A percentile compares a stretch with the other conserved stretches of the same genome.
Evolutionary conservation across 2,888 invertebrate genomes (phyloP).

Genomic region (Anthophora plumipes): DNA sequence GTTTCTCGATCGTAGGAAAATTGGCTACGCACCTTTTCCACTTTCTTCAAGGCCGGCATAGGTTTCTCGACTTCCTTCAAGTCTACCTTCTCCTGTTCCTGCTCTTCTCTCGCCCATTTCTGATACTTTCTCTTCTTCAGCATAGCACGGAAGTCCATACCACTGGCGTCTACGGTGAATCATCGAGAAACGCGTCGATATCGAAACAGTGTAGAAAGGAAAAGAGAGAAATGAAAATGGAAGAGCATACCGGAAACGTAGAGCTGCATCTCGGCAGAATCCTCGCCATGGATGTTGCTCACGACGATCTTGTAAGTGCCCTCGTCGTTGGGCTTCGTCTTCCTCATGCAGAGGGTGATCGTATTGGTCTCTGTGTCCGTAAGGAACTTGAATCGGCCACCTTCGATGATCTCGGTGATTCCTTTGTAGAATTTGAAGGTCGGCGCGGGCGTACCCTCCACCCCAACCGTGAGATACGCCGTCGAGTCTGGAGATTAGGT

Average conservation of each 20-base stretch:
- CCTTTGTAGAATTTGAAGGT: slow-evolving; percentile 98
- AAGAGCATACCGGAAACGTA: slow-evolving; percentile 94
- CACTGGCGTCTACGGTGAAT: slow-evolving; percentile 91
- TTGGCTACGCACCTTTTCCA: slow-evolving; percentile 92
- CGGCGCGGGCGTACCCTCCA: slow-evolving; percentile 97
- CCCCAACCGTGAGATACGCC: slow-evolving; percentile 95
- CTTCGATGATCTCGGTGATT: slow-evolving; percentile 96
- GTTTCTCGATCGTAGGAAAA: background rate
- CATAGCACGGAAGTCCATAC: slow-evolving; percentile 99
- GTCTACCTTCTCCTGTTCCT: slow-evolving; percentile 96
- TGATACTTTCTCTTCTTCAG: slow-evolving; percentile 98
- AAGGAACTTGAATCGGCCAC: slow-evolving; percentile 97
- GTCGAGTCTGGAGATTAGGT: slow-evolving; percentile 89
- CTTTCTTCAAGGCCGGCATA: slow-evolving; percentile 94
- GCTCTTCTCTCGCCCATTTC: slow-evolving; percentile 96
- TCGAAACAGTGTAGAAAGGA: background rate
- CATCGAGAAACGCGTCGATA: background rate
- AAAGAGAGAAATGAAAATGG: background rate
- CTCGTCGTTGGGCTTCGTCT: slow-evolving; percentile 98
- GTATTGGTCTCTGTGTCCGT: slow-evolving; percentile 97
- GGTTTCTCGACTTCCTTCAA: slow-evolving; percentile 96
- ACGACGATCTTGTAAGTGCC: slow-evolving; percentile 97
- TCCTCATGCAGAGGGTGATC: slow-evolving; percentile 97
- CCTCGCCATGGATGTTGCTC: slow-evolving; percentile 97
- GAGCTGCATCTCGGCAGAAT: slow-evolving; percentile 97